Evolutionary conservation across 2,113 vertebrate genomes (phyloP), one percentile per base, ranked within the genome.

Genomic region (Salvelinus namaycush): DNA sequence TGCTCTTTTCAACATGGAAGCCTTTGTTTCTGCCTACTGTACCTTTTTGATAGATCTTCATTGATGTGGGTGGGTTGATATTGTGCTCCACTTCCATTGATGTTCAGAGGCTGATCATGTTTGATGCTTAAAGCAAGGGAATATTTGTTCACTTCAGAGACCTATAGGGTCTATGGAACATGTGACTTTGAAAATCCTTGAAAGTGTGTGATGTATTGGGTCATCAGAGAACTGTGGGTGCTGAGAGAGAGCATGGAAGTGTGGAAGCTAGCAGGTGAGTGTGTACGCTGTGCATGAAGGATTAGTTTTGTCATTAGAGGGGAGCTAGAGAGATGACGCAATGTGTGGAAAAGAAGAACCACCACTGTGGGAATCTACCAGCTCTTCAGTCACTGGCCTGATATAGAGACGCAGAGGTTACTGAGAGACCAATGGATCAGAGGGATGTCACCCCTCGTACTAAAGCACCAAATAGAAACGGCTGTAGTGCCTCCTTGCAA

Each of bases 21-120:
- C 79, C 71, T 82, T 90, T 89, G 87, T 89, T 85, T 73, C 49
- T 62, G 59, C 44, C 0, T 44, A 72, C 68, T 72, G 70, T 80
- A 70, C 26, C 20, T 72, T 57, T 72, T 49, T 67, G 13, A 51
- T 68, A 69, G 57, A 13, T 12, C 16, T 27, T 73, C 67, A 22
- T 66, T 39, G 73, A 31, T 76, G n/a, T 22, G 76, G 74, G 67
- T n/a, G 4, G 69, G 49, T 48, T 66, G 71, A 34, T 20, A 20
- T 16, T 48, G 65, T 79, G 31, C 22, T 18, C 26, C 54, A 31
- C 65, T 44, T 26, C 44, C 48, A n/a, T 27, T 49, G n/a, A 20
- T 39, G 31, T 39, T 67, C 65, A 16, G 65, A n/a, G 13, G 67
- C 59, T 62, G 59, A 22, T 22, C 1, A 16, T 62, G 59, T 20